These are phyloP conservation scores for Palythoa grandis DNA, from an alignment of 92 coral and sea anemone genomes.

Conservation along the genomic window DNA sequence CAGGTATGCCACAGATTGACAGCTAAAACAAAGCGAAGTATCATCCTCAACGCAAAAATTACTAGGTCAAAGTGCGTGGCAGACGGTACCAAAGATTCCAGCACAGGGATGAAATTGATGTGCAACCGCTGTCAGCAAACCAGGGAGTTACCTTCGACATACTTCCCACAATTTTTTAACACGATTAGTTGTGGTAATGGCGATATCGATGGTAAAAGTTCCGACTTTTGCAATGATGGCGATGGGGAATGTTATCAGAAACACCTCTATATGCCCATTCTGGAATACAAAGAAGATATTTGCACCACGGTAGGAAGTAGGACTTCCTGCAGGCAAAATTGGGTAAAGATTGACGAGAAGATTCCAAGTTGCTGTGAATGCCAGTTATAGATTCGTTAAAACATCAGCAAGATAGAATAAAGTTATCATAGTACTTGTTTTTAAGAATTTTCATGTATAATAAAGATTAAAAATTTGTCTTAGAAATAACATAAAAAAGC, in stretches of 20 bases:
- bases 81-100: background rate
- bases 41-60: background rate
- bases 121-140: constrained; percentile 34
- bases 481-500: too few relatives aligned
- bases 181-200: constrained; percentile 18
- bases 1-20: too few relatives aligned
- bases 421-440: too few relatives aligned
- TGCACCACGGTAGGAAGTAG: background rate
- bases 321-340: constrained; percentile 4
- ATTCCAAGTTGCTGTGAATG: constrained; percentile 26
- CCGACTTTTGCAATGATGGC: background rate
- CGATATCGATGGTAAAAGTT: background rate
- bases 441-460: too few relatives aligned
- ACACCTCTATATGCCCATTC: background rate
- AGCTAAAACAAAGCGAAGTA: background rate
- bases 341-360: background rate
- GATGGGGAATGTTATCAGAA: background rate
- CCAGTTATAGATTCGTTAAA: background rate
- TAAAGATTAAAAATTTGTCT: too few relatives aligned
- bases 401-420: too few relatives aligned
- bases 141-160: background rate
- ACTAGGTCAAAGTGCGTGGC: background rate
- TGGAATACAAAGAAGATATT: background rate
- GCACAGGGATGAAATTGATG: background rate
- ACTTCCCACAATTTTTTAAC: background rate